phyloP scores from a whole-genome alignment of 2,888 invertebrate genomes.

The Mythimna loreyi region DNA sequence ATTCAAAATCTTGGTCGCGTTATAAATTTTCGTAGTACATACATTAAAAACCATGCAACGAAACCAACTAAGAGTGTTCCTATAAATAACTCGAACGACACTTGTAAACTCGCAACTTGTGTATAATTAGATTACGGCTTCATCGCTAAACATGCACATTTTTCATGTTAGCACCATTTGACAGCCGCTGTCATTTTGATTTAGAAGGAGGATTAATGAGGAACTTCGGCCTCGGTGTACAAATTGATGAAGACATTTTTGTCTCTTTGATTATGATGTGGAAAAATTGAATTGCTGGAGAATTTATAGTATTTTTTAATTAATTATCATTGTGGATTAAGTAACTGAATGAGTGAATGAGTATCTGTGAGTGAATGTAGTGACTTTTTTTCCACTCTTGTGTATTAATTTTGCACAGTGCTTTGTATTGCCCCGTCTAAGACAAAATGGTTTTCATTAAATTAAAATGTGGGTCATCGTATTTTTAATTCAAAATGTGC shows the following conservation, averaged over 20 bases:
- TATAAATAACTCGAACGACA: slow-evolving; percentile 50
- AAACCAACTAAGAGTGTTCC: slow-evolving; percentile 18
- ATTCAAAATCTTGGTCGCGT: not conserved
- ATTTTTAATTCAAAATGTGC: not conserved
- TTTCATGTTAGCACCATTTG: slow-evolving; percentile 47
- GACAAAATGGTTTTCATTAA: not conserved
- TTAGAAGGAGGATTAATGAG: slow-evolving; percentile 29
- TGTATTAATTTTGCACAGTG: too few relatives aligned
- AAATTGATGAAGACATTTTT: slow-evolving; percentile 25
- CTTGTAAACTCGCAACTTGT: slow-evolving; percentile 46
- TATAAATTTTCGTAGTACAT: not conserved
- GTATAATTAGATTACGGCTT: slow-evolving; percentile 53
- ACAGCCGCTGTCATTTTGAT: slow-evolving; percentile 47
- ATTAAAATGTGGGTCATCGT: not conserved
- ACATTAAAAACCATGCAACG: slow-evolving; percentile 20
- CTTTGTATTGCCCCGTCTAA: too few relatives aligned
- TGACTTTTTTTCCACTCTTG: too few relatives aligned
- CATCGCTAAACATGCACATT: slow-evolving; percentile 45
- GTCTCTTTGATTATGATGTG: slow-evolving; percentile 5
- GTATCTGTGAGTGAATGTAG: not conserved
- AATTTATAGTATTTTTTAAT: slow-evolving; percentile 4
- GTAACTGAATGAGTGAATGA: too few relatives aligned
- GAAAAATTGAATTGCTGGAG: not conserved
- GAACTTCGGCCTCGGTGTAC: slow-evolving; percentile 6
- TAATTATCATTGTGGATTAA: not conserved